These are phyloP conservation scores for Butorides virescens DNA, from an alignment of 2,113 vertebrate genomes.

Conservation along the genomic window DNA sequence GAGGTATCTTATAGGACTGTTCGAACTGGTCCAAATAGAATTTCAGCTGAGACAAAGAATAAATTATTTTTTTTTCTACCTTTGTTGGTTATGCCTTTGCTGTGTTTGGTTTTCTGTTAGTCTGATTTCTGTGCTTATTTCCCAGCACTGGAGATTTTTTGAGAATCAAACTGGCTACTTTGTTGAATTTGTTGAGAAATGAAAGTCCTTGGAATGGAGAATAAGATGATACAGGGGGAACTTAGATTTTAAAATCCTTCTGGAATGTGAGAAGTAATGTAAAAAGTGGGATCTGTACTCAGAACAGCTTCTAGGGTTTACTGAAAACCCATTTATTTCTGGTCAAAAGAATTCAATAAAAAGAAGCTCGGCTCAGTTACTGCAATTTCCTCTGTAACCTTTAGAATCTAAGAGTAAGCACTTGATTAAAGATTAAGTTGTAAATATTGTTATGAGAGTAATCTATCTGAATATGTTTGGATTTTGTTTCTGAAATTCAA, in stretches of 20 bases:
- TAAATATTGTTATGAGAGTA: background rate
- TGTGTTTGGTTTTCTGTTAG: background rate
- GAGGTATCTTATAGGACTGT: background rate
- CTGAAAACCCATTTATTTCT: conserved; percentile 6
- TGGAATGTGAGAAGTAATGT: background rate
- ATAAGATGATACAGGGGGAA: background rate
- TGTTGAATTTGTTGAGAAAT: background rate
- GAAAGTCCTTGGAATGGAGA: background rate
- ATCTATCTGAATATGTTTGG: background rate
- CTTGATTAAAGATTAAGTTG: conserved; percentile 46
- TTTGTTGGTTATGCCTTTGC: background rate
- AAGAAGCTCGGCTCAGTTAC: conserved; percentile 10
- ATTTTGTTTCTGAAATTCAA: conserved; percentile 9
- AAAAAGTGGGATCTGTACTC: background rate
- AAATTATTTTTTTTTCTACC: background rate
- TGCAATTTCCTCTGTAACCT: conserved; percentile 31
- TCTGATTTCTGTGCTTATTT: background rate
- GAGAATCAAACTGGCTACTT: background rate
- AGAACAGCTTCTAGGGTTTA: background rate
- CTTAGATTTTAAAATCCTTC: background rate
- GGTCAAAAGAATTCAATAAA: background rate
- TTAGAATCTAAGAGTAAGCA: background rate
- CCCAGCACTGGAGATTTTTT: background rate
- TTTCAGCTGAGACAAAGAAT: background rate
- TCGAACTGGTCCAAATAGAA: background rate